Conservation (phyloP, 2,888 invertebrate species). For the Tortrix viridana region DNA sequence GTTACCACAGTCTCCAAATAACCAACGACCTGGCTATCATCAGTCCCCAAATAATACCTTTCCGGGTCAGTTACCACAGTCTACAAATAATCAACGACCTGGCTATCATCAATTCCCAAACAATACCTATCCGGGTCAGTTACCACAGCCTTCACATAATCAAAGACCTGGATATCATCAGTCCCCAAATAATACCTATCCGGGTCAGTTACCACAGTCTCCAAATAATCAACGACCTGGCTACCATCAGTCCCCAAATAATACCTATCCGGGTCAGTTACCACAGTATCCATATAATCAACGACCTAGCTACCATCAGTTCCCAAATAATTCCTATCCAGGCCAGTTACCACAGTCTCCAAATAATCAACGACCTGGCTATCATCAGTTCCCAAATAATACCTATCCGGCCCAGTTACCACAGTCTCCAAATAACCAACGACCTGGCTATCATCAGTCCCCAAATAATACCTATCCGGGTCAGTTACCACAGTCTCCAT, state of each 20-base stretch:
- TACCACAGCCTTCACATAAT: neutral
- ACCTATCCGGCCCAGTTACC: neutral
- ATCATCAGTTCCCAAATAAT: slow-evolving; percentile 1
- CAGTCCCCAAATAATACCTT: slow-evolving; percentile 1
- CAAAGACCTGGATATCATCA: neutral
- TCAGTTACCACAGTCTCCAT: neutral
- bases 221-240: neutral
- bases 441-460: neutral
- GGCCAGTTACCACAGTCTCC: too few relatives aligned
- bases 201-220: too few relatives aligned
- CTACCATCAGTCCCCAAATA: slow-evolving; percentile 3
- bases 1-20: slow-evolving; percentile 30
- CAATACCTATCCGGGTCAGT: neutral
- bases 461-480: neutral
- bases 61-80: neutral
- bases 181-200: too few relatives aligned
- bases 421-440: neutral
- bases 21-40: neutral
- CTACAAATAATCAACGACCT: neutral
- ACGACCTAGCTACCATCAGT: neutral
- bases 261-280: neutral
- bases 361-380: neutral
- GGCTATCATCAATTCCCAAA: neutral
- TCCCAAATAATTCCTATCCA: too few relatives aligned
- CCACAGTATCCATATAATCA: slow-evolving; percentile 4